A percentile compares a stretch with the other conserved stretches of the same genome.
phyloP scores from a whole-genome alignment of 2,113 vertebrate genomes.

The Dipodomys stephensi region DNA sequence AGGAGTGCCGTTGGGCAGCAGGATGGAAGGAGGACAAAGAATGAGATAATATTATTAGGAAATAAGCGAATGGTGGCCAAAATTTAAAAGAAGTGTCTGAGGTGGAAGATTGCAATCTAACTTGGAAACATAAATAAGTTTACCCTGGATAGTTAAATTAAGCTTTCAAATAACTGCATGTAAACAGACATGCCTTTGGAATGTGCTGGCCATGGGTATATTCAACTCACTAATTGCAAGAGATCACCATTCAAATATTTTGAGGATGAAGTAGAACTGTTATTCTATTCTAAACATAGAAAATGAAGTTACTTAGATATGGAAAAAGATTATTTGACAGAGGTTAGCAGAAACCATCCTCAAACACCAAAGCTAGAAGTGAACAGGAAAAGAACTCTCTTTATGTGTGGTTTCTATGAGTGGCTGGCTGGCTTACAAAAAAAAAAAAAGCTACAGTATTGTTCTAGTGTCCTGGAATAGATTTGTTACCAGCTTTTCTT shows the following conservation, averaged over 20 bases:
- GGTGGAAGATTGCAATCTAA: conserved; percentile 44
- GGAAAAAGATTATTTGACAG: background rate
- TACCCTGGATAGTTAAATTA: conserved; percentile 58
- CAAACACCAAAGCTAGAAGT: background rate
- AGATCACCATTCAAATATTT: background rate
- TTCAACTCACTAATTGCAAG: background rate
- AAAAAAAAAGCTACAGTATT: background rate
- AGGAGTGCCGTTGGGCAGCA: too few relatives aligned
- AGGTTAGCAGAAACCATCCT: background rate
- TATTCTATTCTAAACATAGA: background rate
- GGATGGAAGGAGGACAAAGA: background rate
- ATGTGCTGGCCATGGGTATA: background rate
- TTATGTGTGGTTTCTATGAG: background rate
- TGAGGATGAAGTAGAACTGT: background rate
- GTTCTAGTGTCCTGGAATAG: background rate
- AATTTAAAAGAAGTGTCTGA: conserved; percentile 45
- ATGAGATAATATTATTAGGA: background rate
- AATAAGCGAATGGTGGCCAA: background rate
- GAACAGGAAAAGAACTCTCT: background rate
- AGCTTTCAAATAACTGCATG: background rate
- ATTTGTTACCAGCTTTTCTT: background rate
- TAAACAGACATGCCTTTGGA: background rate
- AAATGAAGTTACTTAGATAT: background rate
- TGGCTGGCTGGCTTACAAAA: background rate
- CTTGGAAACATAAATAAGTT: conserved; percentile 27